A percentile compares a stretch with the other conserved stretches of the same genome.
Conservation (phyloP, 2,797 vertebrate genomes). For the Urosaurus nigricauda region DNA sequence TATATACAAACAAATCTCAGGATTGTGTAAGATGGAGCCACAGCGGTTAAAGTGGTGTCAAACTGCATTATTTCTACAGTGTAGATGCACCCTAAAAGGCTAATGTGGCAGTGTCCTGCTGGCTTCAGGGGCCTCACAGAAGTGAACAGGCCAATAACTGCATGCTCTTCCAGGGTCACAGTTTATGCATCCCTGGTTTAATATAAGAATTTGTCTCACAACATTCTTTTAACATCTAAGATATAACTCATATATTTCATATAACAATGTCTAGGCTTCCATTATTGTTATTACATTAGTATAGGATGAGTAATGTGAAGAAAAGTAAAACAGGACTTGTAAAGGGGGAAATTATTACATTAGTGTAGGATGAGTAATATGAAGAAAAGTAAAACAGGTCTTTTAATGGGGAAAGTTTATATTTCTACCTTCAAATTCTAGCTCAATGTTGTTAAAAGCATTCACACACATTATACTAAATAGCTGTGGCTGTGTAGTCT, state of each 20-base stretch:
- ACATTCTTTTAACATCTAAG: neutral
- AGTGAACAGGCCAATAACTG: too few relatives aligned
- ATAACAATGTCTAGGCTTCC: neutral
- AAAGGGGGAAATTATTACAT: neutral
- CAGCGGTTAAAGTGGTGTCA: too few relatives aligned
- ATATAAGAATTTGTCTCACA: neutral
- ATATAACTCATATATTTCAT: neutral
- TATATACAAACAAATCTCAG: too few relatives aligned
- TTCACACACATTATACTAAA: neutral
- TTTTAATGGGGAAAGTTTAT: neutral
- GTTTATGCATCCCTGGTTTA: neutral
- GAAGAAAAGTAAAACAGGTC: neutral
- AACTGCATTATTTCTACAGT: too few relatives aligned
- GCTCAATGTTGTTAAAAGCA: too few relatives aligned
- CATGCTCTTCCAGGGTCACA: neutral
- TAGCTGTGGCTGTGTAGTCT: neutral
- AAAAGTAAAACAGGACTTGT: neutral
- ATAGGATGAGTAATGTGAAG: neutral
- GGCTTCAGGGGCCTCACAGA: too few relatives aligned
- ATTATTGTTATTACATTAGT: too few relatives aligned
- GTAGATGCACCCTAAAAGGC: too few relatives aligned
- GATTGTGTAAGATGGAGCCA: too few relatives aligned
- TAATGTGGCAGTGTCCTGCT: too few relatives aligned
- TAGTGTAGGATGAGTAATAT: neutral
- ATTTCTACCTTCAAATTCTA: neutral